Conservation (phyloP, 2,113 vertebrate species). For the Oreochromis niloticus region DNA sequence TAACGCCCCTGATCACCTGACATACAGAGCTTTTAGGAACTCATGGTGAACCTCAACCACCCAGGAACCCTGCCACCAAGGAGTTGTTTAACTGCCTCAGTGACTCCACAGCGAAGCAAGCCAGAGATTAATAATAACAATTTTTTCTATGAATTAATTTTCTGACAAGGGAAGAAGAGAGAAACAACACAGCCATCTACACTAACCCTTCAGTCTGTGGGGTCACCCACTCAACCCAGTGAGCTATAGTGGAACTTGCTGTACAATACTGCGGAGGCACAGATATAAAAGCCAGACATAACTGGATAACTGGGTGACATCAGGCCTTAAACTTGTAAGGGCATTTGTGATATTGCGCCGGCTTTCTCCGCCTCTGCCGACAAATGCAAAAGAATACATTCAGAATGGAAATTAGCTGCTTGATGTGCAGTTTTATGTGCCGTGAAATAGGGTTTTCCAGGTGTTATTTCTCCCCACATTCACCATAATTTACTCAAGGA, state of each 20-base stretch:
- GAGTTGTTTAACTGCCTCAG: neutral
- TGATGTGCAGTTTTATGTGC: constrained; percentile 49
- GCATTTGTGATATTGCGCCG: neutral
- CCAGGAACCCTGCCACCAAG: neutral
- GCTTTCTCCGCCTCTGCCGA: neutral
- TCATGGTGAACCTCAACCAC: neutral
- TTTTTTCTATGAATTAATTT: neutral
- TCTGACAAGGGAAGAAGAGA: neutral
- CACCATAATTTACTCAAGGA: constrained; percentile 15
- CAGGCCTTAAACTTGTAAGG: neutral
- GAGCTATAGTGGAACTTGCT: neutral
- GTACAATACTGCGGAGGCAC: neutral
- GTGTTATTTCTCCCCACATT: constrained; percentile 17
- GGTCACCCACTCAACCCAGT: neutral
- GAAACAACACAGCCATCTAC: neutral
- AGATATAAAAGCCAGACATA: neutral
- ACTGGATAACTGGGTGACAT: neutral
- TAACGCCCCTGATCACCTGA: neutral
- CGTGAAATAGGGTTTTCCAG: constrained; percentile 50
- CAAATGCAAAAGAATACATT: neutral
- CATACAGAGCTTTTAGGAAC: neutral
- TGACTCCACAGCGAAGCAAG: neutral
- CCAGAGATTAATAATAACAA: neutral
- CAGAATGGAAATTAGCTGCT: constrained; percentile 36
- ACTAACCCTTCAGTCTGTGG: neutral